These are phyloP conservation scores for Autographa gamma DNA, from an alignment of 2,888 invertebrate species.

Conservation along the genomic window DNA sequence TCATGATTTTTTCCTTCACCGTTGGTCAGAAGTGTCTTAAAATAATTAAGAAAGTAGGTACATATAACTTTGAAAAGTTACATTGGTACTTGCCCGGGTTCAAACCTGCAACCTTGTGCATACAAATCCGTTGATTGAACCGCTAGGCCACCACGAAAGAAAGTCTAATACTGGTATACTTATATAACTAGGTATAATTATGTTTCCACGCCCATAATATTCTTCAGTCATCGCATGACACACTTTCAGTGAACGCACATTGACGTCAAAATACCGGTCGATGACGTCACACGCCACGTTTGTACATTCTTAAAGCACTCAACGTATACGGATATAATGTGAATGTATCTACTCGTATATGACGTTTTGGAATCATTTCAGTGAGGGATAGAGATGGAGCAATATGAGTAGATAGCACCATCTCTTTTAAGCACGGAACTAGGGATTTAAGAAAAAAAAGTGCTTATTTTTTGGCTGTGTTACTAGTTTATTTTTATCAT, in stretches of 20 bases:
- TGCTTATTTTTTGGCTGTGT: no score
- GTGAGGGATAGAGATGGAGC: background rate
- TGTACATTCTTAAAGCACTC: conserved; percentile 14
- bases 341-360: background rate
- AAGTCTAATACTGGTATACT: background rate
- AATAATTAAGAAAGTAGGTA: no score
- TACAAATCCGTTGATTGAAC: no score
- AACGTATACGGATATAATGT: conserved; percentile 26
- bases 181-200: background rate
- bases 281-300: conserved; percentile 11
- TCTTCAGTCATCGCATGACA: conserved; percentile 30
- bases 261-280: conserved; percentile 34
- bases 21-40: no score
- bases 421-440: conserved; percentile 9
- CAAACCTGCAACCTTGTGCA: no score
- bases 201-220: conserved; percentile 2
- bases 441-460: background rate
- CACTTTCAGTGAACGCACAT: conserved; percentile 35
- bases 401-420: background rate
- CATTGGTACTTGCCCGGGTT: no score
- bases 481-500: no score
- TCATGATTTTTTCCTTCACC: no score
- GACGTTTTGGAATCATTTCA: background rate
- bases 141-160: no score
- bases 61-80: no score